Evolutionary conservation across 2,888 invertebrate species (phyloP).

Genomic region (Dicyrtomina minuta): DNA sequence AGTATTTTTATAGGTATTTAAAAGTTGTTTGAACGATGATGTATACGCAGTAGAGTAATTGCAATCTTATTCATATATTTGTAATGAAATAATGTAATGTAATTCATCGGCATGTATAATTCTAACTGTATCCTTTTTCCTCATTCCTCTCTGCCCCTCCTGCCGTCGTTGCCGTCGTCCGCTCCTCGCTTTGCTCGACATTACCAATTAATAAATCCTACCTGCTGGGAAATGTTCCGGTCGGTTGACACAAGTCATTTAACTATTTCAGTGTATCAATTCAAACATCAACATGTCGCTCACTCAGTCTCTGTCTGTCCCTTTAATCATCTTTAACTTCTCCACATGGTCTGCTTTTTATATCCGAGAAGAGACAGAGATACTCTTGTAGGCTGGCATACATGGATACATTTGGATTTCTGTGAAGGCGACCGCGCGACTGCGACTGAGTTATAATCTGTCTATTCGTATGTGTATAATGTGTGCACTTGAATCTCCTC

Average conservation of each 20-base stretch:
- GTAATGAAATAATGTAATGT: too few species aligned
- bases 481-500: too few species aligned
- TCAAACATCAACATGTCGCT: slow-evolving; percentile 16
- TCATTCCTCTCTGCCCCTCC: background rate
- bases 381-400: too few species aligned
- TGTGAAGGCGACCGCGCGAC: too few species aligned
- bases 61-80: too few species aligned
- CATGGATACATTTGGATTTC: too few species aligned
- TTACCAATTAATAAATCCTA: slow-evolving; percentile 2
- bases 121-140: background rate
- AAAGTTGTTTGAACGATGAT: background rate
- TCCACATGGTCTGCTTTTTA: too few species aligned
- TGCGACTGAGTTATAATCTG: too few species aligned
- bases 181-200: slow-evolving; percentile 17
- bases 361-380: too few species aligned
- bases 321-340: slow-evolving; percentile 11
- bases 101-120: too few species aligned
- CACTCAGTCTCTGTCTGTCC: slow-evolving; percentile 7
- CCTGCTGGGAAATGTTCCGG: slow-evolving; percentile 25
- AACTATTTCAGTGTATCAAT: slow-evolving; percentile 11
- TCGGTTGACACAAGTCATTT: slow-evolving; percentile 27
- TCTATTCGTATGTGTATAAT: too few species aligned
- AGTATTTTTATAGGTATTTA: too few species aligned
- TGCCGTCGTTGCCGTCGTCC: background rate
- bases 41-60: background rate